Evolutionary conservation across 2,797 vertebrate species (phyloP), one percentile per base, ranked within the genome.

Genomic region (Coilia nasus): DNA sequence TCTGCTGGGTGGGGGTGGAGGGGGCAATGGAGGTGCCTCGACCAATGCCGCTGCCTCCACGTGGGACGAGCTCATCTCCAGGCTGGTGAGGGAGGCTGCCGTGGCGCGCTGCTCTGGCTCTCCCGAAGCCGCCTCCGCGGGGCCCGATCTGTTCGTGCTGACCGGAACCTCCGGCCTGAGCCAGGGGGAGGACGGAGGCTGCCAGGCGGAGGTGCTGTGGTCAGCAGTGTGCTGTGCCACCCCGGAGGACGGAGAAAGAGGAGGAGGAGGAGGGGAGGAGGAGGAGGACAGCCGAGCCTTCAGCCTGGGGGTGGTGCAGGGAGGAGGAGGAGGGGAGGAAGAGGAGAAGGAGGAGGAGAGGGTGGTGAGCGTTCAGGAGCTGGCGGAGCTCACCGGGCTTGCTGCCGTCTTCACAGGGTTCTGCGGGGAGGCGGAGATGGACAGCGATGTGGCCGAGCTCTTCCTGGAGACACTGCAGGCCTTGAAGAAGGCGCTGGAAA

Each of bases 1-100:
- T 80, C 93, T 96, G 67, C 93, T 94, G 83, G 83, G 84, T 89
- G 84, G 87, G 87, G 83, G 15, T 0, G 56, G 3, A 15, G 87
- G 2, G 60, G 15, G 17, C 1, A 23, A 59, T 83, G 56, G 57
- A 1, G 78, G 87, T 82, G 64, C 78, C 12, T 80, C 28, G 19
- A 67, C 11, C 50, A 85, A 71, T 87, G 83, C 0, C 50, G 89
- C 35, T 92, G 15, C 87, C 86, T 28, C 87, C 93, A 67, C 90
- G 91, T 95, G 95, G 95, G 95, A 96, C 85, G 87, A 90, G 83
- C 71, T 90, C 78, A 89, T 94, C 86, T 89, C 94, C 82, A 81
- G 89, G 54, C 83, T 95, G 83, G 87, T 96, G 83, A 88, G 85
- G 82, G 90, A 91, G 57, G 92, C 41, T 81, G 21, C 92, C 25